Percentiles rank a stretch among this genome's conserved stretches.
phyloP scores from a whole-genome alignment of 2,888 invertebrate species.

The Torymus texanus region DNA sequence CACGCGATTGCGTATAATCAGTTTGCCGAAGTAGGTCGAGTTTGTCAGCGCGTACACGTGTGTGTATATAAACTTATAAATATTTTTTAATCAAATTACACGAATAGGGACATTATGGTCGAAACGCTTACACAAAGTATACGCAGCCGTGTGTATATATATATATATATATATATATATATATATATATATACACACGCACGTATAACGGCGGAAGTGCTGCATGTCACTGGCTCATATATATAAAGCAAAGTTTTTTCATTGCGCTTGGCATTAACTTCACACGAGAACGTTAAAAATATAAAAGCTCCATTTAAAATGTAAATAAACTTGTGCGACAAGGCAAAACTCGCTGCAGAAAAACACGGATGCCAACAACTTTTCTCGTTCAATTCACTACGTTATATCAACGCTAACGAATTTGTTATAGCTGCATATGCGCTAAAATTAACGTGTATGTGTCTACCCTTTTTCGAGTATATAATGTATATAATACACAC shows the following conservation, averaged over 20 bases:
- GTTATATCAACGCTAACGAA: too few relatives aligned
- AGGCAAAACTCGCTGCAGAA: too few relatives aligned
- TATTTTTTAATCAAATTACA: slow-evolving; percentile 22
- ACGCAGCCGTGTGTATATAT: not conserved
- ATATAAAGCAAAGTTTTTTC: not conserved
- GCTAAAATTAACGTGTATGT: too few relatives aligned
- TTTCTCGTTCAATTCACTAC: too few relatives aligned
- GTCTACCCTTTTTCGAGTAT: too few relatives aligned
- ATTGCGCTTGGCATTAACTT: slow-evolving; percentile 2
- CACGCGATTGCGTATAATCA: slow-evolving; percentile 26
- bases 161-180: not conserved
- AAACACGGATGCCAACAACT: too few relatives aligned
- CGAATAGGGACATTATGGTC: too few relatives aligned
- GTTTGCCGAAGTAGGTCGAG: slow-evolving; percentile 36
- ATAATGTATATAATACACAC: too few relatives aligned
- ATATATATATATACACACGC: not conserved
- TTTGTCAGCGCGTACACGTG: slow-evolving; percentile 10
- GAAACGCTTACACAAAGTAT: too few relatives aligned
- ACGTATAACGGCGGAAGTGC: not conserved
- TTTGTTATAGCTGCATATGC: too few relatives aligned
- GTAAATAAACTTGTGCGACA: too few relatives aligned
- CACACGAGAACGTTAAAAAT: not conserved
- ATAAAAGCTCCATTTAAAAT: not conserved
- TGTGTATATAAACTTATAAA: slow-evolving; percentile 31
- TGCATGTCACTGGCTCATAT: not conserved